Base-by-base conservation (phyloP, 2,113 vertebrate genomes). In the Strix uralensis region DNA sequence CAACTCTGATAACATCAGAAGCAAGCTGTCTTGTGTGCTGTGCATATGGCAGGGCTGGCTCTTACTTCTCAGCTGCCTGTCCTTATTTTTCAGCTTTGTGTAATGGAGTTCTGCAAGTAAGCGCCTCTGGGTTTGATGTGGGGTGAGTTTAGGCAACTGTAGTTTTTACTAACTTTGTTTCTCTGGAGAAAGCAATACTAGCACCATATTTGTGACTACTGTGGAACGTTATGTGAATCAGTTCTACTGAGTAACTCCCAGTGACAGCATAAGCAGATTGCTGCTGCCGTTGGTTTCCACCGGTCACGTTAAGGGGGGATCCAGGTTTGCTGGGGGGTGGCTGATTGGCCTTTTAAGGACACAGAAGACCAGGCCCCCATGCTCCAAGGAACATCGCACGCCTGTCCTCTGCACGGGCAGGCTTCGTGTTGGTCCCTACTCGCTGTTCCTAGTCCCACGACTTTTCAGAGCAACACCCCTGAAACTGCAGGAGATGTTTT, bases 311-410 rank as follows among this genome's bases (percentile, higher is more conserved):
- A 15, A 3, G 13, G 69, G 44, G 26, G 19, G 20, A 4, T 11
- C 57, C 18, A 13, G 34, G 32, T 25, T 61, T 62, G 61, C 19
- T 42, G 10, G n/a, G 6, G 21, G 46, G 23, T 15, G n/a, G n/a
- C 36, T 55, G 36, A 2, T 26, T 9, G 61, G 42, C 26, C 54
- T 61, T 58, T 13, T 7, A 22, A 77, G 27, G 51, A 22, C 13
- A 2, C 4, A 25, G 70, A 19, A 25, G 32, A 27, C 4, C 15
- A 10, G 67, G 72, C 58, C 36, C 15, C 3, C 1, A 2, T 32
- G 5, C 32, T n/a, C 25, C 25, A 15, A 10, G 63, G 74, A 51
- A 6, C 11, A 18, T 20, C 0, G 1, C 20, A 4, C 1, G 2
- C 16, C 27, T 26, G 34, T 34, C 51, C 58, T 57, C 13, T 14